Conservation (phyloP, 2,797 vertebrate genomes). For the Brachyrhaphis roseni region DNA sequence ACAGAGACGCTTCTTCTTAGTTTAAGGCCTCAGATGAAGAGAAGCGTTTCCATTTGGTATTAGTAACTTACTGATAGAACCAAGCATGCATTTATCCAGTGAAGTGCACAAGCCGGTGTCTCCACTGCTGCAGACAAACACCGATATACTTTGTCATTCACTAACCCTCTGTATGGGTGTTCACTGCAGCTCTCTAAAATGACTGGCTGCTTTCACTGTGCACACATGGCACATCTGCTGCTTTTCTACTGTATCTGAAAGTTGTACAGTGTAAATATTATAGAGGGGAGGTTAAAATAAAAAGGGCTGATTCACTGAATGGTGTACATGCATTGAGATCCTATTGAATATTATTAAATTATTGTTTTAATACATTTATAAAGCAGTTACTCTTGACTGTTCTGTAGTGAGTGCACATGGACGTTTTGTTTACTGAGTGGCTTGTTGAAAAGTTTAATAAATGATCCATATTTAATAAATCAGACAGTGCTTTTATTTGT, state of each 20-base stretch:
- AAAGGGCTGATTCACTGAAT: slow-evolving; percentile 50
- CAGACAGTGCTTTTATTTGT: background rate
- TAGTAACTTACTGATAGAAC: background rate
- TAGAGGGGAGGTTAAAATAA: background rate
- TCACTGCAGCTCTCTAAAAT: background rate
- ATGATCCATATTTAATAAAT: slow-evolving; percentile 42
- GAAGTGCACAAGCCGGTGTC: slow-evolving; percentile 9
- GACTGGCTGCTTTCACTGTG: background rate
- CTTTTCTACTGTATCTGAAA: slow-evolving; percentile 2
- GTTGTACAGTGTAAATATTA: background rate
- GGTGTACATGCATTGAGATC: slow-evolving; percentile 10
- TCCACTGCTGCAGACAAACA: background rate
- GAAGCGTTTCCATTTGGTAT: slow-evolving; percentile 19
- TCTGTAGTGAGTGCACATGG: slow-evolving; percentile 31
- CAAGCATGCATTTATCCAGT: background rate
- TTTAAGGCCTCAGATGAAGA: slow-evolving; percentile 7
- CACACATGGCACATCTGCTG: background rate
- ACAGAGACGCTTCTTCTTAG: slow-evolving; percentile 18
- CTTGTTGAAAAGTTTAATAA: slow-evolving; percentile 60
- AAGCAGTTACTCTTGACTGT: slow-evolving; percentile 40
- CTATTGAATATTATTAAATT: slow-evolving; percentile 18
- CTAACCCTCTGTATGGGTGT: background rate
- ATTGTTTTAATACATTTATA: slow-evolving; percentile 19
- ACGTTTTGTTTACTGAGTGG: slow-evolving; percentile 41
- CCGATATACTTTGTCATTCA: background rate